A percentile compares a stretch with the other conserved stretches of the same genome.
Conservation (phyloP, 2,888 invertebrate species). For the Dryococelus australis region DNA sequence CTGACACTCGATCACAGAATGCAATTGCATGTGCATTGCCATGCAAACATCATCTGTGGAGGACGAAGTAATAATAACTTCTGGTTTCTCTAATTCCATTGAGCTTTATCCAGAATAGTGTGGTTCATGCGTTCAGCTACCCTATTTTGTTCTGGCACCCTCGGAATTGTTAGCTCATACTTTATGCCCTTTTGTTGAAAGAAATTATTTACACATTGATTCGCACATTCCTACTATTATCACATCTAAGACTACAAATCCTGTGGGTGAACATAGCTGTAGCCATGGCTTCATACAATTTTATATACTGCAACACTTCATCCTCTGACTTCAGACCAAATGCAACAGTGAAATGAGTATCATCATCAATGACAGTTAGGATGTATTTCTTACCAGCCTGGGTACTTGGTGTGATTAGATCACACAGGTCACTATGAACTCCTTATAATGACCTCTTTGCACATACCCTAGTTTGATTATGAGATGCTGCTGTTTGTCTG, state of each 20-base stretch:
- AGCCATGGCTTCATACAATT: conserved; percentile 26
- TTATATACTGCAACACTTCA: not conserved
- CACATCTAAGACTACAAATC: conserved; percentile 9
- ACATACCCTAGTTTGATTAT: not conserved
- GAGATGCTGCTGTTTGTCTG: not conserved
- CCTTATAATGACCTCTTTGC: not conserved
- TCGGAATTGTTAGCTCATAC: not conserved
- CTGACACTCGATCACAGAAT: not conserved
- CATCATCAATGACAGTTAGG: not conserved
- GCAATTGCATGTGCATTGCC: not conserved
- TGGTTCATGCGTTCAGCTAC: conserved; percentile 1
- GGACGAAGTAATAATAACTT: not conserved
- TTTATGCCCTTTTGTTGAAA: conserved; percentile 7
- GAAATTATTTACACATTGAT: conserved; percentile 4
- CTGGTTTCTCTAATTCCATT: not conserved
- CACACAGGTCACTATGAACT: not conserved
- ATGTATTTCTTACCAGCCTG: not conserved
- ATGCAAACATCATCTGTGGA: not conserved
- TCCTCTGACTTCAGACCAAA: not conserved
- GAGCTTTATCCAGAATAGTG: not conserved
- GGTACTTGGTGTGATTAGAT: conserved; percentile 17
- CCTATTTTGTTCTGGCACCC: conserved; percentile 11
- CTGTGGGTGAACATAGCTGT: not conserved
- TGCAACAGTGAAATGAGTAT: conserved; percentile 29
- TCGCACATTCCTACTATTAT: not conserved